These are phyloP conservation scores for Axea sp. DNA, from an alignment of 2,888 invertebrate species.

Conservation along the genomic window DNA sequence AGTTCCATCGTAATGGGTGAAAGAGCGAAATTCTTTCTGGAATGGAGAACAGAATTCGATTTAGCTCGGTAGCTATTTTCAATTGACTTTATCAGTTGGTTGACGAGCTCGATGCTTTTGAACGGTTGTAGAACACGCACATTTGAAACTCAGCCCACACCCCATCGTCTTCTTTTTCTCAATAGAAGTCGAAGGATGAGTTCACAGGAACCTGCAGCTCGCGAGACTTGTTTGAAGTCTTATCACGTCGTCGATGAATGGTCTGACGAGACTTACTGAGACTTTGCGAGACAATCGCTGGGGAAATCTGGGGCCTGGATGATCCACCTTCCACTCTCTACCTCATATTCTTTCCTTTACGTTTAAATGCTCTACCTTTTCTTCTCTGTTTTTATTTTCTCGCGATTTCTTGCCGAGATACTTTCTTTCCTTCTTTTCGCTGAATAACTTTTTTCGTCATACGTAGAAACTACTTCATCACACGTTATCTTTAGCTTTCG, in stretches of 20 bases:
- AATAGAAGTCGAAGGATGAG: slow-evolving; percentile 61
- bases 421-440: slow-evolving; percentile 36
- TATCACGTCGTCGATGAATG: slow-evolving; percentile 78
- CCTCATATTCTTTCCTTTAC: slow-evolving; percentile 61
- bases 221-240: slow-evolving; percentile 69
- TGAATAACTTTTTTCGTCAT: slow-evolving; percentile 47
- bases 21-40: slow-evolving; percentile 51
- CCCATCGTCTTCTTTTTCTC: slow-evolving; percentile 60
- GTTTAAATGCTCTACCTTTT: slow-evolving; percentile 58
- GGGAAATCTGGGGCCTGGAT: slow-evolving; percentile 76
- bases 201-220: slow-evolving; percentile 60
- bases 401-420: slow-evolving; percentile 48
- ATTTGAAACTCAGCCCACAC: slow-evolving; percentile 61
- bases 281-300: slow-evolving; percentile 78
- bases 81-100: slow-evolving; percentile 72
- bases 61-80: slow-evolving; percentile 70
- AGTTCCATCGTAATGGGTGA: slow-evolving; percentile 42
- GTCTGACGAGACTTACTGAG: slow-evolving; percentile 77
- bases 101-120: slow-evolving; percentile 67
- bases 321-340: slow-evolving; percentile 63
- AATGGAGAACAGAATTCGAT: slow-evolving; percentile 67
- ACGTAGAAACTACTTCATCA: slow-evolving; percentile 53
- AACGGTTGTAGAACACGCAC: slow-evolving; percentile 63
- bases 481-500: slow-evolving; percentile 44
- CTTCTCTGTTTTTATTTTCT: slow-evolving; percentile 58